These are phyloP conservation scores for Scaptomyza graminum DNA, from an alignment of 1,140 invertebrate species.

Conservation along the genomic window DNA sequence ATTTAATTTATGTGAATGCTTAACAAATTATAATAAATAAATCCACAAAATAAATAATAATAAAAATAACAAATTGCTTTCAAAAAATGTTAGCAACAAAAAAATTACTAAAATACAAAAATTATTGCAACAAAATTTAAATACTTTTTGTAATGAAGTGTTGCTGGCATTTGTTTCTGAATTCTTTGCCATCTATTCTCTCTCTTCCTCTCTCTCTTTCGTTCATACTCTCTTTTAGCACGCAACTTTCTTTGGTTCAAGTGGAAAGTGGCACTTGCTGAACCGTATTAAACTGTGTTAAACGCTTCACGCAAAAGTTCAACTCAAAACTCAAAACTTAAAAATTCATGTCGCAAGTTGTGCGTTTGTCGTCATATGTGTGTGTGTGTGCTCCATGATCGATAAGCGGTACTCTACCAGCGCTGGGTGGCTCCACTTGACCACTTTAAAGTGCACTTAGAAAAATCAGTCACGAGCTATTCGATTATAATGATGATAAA, in stretches of 20 bases:
- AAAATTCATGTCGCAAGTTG: constrained; percentile 8
- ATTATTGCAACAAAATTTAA: too few species aligned
- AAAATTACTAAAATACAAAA: too few species aligned
- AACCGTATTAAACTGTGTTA: constrained; percentile 50
- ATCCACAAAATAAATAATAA: too few species aligned
- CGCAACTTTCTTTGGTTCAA: constrained; percentile 37
- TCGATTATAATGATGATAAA: too few species aligned
- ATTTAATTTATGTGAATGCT: background rate
- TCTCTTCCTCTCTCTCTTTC: background rate
- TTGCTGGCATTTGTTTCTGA: background rate
- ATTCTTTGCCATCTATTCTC: background rate
- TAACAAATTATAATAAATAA: background rate
- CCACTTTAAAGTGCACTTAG: background rate
- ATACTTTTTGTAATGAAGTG: background rate
- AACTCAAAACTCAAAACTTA: background rate
- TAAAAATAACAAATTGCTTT: background rate
- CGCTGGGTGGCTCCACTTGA: constrained; percentile 19
- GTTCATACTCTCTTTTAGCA: background rate
- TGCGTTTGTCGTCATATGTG: constrained; percentile 17
- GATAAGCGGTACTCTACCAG: constrained; percentile 43
- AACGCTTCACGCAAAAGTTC: constrained; percentile 15
- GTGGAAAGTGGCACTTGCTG: constrained; percentile 50
- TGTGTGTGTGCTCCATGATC: constrained; percentile 36
- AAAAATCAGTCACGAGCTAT: constrained; percentile 1
- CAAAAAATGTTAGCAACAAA: too few species aligned